phyloP scores from a whole-genome alignment of 2,113 vertebrate genomes.

The Lagopus leucura region DNA sequence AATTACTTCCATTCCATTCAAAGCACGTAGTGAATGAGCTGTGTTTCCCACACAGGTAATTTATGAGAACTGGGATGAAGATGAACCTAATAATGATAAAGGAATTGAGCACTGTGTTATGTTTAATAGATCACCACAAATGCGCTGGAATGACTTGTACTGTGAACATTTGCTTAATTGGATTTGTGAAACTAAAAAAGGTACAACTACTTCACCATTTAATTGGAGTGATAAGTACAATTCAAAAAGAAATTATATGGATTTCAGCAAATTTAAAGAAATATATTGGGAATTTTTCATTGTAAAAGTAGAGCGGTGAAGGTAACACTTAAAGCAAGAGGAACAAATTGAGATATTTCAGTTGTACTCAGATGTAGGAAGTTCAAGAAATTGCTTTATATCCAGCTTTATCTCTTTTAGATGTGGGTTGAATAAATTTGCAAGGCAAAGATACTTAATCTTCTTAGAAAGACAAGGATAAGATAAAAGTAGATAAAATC shows the following conservation, averaged over 20 bases:
- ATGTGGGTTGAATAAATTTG: not conserved
- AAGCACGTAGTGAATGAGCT: not conserved
- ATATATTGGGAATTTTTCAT: not conserved
- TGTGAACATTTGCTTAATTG: conserved; percentile 86
- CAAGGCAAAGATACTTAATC: not conserved
- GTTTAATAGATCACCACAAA: conserved; percentile 66
- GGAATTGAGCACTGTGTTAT: conserved; percentile 85
- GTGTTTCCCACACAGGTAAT: conserved; percentile 74
- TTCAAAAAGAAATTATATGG: not conserved
- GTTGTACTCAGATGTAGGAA: not conserved
- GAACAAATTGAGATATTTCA: not conserved
- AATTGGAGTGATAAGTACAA: not conserved
- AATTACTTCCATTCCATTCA: not conserved
- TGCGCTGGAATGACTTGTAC: conserved; percentile 85
- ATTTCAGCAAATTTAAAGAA: not conserved
- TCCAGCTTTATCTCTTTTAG: not conserved
- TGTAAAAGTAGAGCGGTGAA: not conserved
- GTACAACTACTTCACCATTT: conserved; percentile 65
- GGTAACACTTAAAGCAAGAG: not conserved
- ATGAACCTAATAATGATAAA: conserved; percentile 89
- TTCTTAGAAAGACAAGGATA: not conserved
- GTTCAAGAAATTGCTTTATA: not conserved
- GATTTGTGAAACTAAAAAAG: conserved; percentile 91
- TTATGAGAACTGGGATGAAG: conserved; percentile 84
- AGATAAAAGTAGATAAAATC: no score